Conservation (phyloP, 2,888 invertebrate genomes). For the Diarsia dahlii region DNA sequence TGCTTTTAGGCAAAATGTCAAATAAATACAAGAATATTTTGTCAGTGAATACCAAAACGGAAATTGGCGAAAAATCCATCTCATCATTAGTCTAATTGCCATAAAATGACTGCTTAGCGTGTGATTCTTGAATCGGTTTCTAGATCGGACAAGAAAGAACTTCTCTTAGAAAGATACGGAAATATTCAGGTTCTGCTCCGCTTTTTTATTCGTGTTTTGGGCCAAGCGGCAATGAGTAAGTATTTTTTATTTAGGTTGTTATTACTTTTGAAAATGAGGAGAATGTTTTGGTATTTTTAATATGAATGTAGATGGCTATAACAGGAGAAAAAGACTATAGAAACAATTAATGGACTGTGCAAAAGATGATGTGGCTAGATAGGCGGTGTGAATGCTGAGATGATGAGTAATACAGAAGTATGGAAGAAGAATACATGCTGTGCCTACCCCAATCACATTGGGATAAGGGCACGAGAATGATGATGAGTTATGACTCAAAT, state of each 20-base stretch:
- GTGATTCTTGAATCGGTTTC: slow-evolving; percentile 10
- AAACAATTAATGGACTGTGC: too few species aligned
- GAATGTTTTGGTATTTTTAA: too few species aligned
- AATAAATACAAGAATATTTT: slow-evolving; percentile 41
- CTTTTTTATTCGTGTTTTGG: slow-evolving; percentile 8
- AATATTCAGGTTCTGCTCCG: slow-evolving; percentile 1
- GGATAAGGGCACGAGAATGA: too few species aligned
- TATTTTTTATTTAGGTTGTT: not conserved
- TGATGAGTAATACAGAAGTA: too few species aligned
- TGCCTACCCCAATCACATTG: too few species aligned
- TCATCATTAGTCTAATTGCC: slow-evolving; percentile 21
- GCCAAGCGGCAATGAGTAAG: too few species aligned
- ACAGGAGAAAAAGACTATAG: too few species aligned
- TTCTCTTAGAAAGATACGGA: slow-evolving; percentile 16
- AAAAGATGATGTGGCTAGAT: too few species aligned
- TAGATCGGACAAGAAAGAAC: slow-evolving; percentile 1
- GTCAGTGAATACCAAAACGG: slow-evolving; percentile 14
- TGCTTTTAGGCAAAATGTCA: slow-evolving; percentile 63
- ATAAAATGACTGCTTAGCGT: slow-evolving; percentile 7
- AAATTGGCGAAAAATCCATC: slow-evolving; percentile 15
- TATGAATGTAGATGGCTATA: too few species aligned
- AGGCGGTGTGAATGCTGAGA: too few species aligned
- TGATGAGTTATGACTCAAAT: too few species aligned
- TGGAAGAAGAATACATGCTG: too few species aligned
- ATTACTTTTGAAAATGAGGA: not conserved